These are phyloP conservation scores for Apodemia hepburni DNA, from an alignment of 2,888 invertebrate species.

Conservation along the genomic window DNA sequence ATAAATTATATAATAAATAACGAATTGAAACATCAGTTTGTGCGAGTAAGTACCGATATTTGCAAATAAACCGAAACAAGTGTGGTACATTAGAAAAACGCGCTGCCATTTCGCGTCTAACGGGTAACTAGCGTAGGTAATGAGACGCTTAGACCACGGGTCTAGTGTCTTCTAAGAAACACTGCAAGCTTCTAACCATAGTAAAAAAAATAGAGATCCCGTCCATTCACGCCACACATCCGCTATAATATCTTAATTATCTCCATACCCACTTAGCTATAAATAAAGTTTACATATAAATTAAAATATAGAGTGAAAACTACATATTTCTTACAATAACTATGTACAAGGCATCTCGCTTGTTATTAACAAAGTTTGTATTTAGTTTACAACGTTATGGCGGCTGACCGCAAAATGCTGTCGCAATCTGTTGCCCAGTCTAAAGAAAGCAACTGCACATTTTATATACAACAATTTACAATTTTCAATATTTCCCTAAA, in stretches of 20 bases:
- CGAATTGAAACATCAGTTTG: constrained; percentile 49
- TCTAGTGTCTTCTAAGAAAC: constrained; percentile 39
- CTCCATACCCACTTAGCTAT: constrained; percentile 62
- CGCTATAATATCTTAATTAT: constrained; percentile 46
- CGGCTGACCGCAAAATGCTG: constrained; percentile 21
- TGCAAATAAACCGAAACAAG: constrained; percentile 33
- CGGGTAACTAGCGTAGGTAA: constrained; percentile 59
- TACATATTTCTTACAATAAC: constrained; percentile 70
- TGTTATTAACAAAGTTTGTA: constrained; percentile 43
- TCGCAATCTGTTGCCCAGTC: background rate
- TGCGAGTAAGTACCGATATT: constrained; percentile 70
- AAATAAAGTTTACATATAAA: constrained; percentile 76
- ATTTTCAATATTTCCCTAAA: background rate
- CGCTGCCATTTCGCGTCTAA: constrained; percentile 16
- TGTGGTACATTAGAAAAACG: constrained; percentile 18
- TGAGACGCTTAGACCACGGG: constrained; percentile 28
- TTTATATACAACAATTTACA: constrained; percentile 4
- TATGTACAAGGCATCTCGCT: constrained; percentile 75
- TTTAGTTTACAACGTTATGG: constrained; percentile 36
- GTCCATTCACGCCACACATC: constrained; percentile 42
- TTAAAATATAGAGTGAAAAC: constrained; percentile 76
- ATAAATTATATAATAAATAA: constrained; percentile 63
- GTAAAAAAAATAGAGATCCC: constrained; percentile 44
- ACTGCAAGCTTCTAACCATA: constrained; percentile 68
- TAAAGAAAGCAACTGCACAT: background rate